phyloP scores from a whole-genome alignment of 92 coral and sea anemone species.

The Epizoanthus scotinus region DNA sequence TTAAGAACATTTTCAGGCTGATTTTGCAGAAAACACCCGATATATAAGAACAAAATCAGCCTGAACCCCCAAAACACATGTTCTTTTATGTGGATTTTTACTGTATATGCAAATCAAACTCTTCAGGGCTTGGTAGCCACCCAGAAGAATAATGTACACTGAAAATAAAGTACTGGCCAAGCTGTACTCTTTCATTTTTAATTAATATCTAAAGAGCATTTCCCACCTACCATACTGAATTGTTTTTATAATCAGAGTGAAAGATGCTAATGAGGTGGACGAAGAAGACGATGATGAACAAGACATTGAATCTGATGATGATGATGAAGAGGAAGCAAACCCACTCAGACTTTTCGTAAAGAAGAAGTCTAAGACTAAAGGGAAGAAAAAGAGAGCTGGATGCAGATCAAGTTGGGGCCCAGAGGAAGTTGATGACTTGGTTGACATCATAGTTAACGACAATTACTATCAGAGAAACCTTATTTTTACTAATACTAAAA shows the following conservation, averaged over 20 bases:
- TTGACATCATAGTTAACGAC: conserved; percentile 45
- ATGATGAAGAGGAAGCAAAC: conserved; percentile 44
- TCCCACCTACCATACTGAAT: conserved; percentile 13
- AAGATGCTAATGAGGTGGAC: conserved; percentile 13
- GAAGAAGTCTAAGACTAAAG: conserved; percentile 28
- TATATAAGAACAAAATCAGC: too few relatives aligned
- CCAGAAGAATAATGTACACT: too few relatives aligned
- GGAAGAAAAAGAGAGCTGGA: conserved; percentile 45
- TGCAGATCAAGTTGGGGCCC: conserved; percentile 46
- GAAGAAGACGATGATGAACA: conserved; percentile 25
- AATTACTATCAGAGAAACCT: conserved; percentile 43
- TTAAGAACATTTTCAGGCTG: too few relatives aligned
- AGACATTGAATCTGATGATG: conserved; percentile 27
- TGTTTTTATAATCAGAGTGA: conserved; percentile 15
- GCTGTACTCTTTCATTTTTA: conserved; percentile 14
- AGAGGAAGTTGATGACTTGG: conserved; percentile 49
- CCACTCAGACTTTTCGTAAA: conserved; percentile 37
- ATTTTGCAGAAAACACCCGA: too few relatives aligned
- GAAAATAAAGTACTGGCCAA: neutral
- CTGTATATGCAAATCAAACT: too few relatives aligned
- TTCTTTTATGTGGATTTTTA: too few relatives aligned
- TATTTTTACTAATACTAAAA: conserved; percentile 50
- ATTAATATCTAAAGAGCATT: neutral
- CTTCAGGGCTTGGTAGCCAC: too few relatives aligned
- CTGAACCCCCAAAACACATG: too few relatives aligned